Evolutionary conservation across 2,888 invertebrate genomes (phyloP), one percentile per base, ranked within the genome.

Genomic region (Taphrorychus bicolor): DNA sequence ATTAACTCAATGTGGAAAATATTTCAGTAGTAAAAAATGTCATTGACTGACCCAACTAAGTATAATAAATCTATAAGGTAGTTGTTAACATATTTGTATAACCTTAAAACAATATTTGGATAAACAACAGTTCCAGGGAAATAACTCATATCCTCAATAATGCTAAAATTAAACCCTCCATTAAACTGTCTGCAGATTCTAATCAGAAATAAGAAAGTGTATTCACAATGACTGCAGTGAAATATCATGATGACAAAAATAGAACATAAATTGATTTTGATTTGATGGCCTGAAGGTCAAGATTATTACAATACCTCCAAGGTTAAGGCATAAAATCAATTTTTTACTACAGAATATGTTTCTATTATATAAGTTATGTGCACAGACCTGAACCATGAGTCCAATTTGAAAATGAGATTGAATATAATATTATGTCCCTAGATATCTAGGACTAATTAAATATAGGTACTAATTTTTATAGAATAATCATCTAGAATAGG

Each of bases 321-420:
- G 62, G 62, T 62, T 56, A 56, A 16, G 32, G 32, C 21, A 14
- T 56, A 62, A 62, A 62, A 62, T 62, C 62, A 57, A 62, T 62
- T 62, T 56, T 18, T 24, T 48, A 23, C 49, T 56, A 32, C 7
- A 32, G 11, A 32, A 32, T 3, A 32, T n/a, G n/a, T n/a, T n/a
- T n/a, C n/a, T n/a, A n/a, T 32, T 32, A 32, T 3, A 32, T 32
- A 32, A 32, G 32, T 9, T 9, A 32, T 11, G 7, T 7, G 11
- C 32, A 32, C 32, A 32, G 9, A 32, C n/a, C n/a, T n/a, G n/a
- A 32, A 32, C 1, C 9, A 32, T 11, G 11, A 32, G 32, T 32
- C 2, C 1, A 11, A 32, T 32, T 11, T 32, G 2, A 32, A 32
- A 2, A n/a, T n/a, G n/a, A n/a, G n/a, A n/a, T n/a, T n/a, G n/a